phyloP scores from a whole-genome alignment of 2,797 vertebrate species.

The Platalea minor region DNA sequence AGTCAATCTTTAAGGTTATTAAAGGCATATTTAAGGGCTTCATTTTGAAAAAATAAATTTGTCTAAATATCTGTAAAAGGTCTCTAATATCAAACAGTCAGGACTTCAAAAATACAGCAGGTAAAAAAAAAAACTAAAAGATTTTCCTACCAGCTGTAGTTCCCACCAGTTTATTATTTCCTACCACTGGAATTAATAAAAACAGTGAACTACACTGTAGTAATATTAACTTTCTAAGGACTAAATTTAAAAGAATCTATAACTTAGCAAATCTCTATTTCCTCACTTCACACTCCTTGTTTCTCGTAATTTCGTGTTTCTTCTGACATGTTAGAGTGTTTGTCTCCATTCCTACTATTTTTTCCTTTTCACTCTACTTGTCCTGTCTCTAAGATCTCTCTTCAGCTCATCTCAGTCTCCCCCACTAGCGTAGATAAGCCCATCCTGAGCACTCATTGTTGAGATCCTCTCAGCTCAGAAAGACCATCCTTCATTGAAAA shows the following conservation, averaged over 20 bases:
- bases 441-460: background rate
- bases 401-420: background rate
- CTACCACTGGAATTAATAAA: background rate
- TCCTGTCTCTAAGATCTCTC: background rate
- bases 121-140: background rate
- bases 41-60: background rate
- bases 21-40: background rate
- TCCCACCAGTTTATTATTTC: background rate
- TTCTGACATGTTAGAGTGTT: background rate
- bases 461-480: background rate
- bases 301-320: background rate
- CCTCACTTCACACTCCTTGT: background rate
- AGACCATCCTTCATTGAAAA: background rate
- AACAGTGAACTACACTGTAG: background rate
- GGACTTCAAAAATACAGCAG: background rate
- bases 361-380: background rate
- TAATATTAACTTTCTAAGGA: background rate
- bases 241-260: background rate
- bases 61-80: background rate
- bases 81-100: background rate
- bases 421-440: accelerated
- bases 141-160: background rate
- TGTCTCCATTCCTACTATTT: background rate
- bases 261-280: background rate
- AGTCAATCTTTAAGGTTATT: background rate